phyloP scores from a whole-genome alignment of 2,113 vertebrate genomes.

The Okapia johnstoni region DNA sequence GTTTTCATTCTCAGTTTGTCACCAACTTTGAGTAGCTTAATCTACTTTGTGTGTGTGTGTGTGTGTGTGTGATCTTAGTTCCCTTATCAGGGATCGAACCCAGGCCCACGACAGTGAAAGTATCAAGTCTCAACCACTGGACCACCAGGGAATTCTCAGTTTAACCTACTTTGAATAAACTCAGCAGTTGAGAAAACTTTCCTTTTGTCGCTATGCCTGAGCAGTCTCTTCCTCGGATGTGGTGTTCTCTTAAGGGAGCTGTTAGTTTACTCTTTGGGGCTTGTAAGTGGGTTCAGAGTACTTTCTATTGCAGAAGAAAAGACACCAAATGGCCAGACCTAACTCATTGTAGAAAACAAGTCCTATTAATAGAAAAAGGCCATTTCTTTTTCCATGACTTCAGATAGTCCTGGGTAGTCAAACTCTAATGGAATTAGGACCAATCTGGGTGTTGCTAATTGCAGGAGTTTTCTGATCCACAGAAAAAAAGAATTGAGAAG shows the following conservation, averaged over 20 bases:
- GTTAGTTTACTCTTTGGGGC: background rate
- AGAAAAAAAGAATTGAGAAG: background rate
- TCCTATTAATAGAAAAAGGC: background rate
- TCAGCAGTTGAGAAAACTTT: background rate
- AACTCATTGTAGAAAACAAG: background rate
- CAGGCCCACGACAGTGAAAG: background rate
- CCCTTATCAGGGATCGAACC: background rate
- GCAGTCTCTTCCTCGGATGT: background rate
- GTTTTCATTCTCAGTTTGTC: background rate
- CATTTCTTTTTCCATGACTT: background rate
- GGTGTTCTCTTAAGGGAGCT: background rate
- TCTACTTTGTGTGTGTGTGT: background rate
- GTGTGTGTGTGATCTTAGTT: background rate
- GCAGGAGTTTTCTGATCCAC: background rate
- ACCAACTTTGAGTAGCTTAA: background rate
- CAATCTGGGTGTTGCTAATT: background rate
- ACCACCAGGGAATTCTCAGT: background rate
- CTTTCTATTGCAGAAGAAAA: background rate
- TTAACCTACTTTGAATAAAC: background rate
- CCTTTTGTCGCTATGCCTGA: background rate
- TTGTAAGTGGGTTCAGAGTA: background rate
- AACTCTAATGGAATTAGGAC: background rate
- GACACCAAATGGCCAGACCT: background rate
- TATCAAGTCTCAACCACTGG: background rate
- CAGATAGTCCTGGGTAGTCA: background rate